Evolutionary conservation across 2,888 invertebrate species (phyloP), one percentile per base, ranked within the genome.

Genomic region (Noctua pronuba): DNA sequence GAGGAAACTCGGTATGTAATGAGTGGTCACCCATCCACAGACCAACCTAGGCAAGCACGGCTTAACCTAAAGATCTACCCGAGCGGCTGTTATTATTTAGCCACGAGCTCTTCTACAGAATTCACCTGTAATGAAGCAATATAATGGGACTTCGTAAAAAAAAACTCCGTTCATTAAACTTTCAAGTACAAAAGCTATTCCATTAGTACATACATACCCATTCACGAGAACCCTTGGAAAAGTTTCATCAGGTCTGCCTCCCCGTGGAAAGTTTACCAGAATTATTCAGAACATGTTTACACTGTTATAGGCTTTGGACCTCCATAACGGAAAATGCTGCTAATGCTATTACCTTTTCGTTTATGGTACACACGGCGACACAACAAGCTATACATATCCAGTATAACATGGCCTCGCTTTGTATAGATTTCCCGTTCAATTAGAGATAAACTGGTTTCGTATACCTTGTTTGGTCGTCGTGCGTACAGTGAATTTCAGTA

Each of bases 271-370:
- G 28, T 46, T 55, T 28, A 21, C 55, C 62, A 38, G n/a, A 82
- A 77, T 66, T 77, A 82, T 82, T 82, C 77, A 76, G 70, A 35
- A 46, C 66, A 62, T 82, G 46, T 44, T 58, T 21, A 60, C 73
- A 28, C n/a, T 55, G 38, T 68, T 79, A 38, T 16, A 5, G 46
- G 28, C n/a, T 10, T 28, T 24, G 44, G 35, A 44, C 11, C 31
- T 52, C 41, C 21, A 11, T 28, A 4, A 28, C 5, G 24, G 38
- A 5, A 3, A 16, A 24, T 18, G 49, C 49, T n/a, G 46, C n/a
- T 35, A 58, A 55, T 55, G 11, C 31, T 35, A 18, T 1, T 44
- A n/a, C 31, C 4, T 35, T 64, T 75, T 76, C 41, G 21, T 13
- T 62, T 21, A 31, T 73, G 4, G 1, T 2, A 41, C 41, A 41